Evolutionary conservation across 2,797 vertebrate genomes (phyloP).

Genomic region (Geotria australis): DNA sequence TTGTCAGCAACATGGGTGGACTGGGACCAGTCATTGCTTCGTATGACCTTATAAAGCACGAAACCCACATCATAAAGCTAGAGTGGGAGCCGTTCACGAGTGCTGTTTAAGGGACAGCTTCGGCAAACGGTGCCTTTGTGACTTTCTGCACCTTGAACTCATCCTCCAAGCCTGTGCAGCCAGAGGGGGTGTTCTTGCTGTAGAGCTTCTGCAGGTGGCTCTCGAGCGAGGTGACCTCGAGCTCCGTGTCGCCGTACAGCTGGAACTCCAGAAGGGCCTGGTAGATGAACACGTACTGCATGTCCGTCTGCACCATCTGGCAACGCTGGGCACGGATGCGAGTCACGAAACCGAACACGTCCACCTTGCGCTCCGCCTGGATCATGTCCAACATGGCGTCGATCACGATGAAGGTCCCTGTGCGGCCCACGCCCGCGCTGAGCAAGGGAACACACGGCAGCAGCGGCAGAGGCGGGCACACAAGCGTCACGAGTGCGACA

Average conservation of each 20-base stretch:
- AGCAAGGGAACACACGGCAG: no score
- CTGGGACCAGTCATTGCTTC: no score
- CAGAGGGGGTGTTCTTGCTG: slow-evolving; percentile 48
- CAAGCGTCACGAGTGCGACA: neutral
- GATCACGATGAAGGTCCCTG: slow-evolving; percentile 84
- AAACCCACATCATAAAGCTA: no score
- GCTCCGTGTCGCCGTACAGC: slow-evolving; percentile 79
- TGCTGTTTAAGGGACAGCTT: no score
- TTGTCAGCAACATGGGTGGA: no score
- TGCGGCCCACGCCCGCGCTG: slow-evolving; percentile 76
- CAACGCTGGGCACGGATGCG: slow-evolving; percentile 83
- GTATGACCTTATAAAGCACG: no score
- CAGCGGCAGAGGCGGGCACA: neutral
- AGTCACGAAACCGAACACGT: slow-evolving; percentile 80
- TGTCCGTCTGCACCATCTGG: slow-evolving; percentile 99
- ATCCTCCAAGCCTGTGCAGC: slow-evolving; percentile 64
- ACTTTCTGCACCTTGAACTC: slow-evolving; percentile 52
- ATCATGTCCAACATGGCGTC: slow-evolving; percentile 97
- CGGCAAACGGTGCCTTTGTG: no score
- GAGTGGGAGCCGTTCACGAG: no score
- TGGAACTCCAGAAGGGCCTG: slow-evolving; percentile 90
- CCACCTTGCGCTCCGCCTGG: slow-evolving; percentile 46
- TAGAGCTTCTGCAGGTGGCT: slow-evolving; percentile 80
- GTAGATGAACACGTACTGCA: slow-evolving; percentile 98
- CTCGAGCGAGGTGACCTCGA: slow-evolving; percentile 86